phyloP scores from a whole-genome alignment of 1,140 invertebrate genomes.

The Pristionchus pacificus region DNA sequence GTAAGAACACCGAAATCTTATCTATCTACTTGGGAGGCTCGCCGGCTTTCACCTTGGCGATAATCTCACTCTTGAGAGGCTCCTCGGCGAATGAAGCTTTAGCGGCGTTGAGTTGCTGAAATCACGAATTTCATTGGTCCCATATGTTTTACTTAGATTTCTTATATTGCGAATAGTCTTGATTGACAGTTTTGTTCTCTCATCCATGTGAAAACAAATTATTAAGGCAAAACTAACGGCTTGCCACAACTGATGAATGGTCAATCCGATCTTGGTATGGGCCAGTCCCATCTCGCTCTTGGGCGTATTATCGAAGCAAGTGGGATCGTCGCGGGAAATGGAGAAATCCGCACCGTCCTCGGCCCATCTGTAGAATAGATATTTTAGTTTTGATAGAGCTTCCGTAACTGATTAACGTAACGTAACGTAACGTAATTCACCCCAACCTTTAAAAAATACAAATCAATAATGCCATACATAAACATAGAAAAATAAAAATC shows the following conservation, averaged over 20 bases:
- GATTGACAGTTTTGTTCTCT: too few relatives aligned
- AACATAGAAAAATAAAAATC: too few relatives aligned
- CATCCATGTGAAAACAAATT: too few relatives aligned
- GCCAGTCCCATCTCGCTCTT: constrained; percentile 62
- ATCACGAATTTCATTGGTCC: too few relatives aligned
- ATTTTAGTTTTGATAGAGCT: too few relatives aligned
- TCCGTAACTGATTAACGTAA: too few relatives aligned
- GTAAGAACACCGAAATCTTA: too few relatives aligned
- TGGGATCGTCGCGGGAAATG: constrained; percentile 66
- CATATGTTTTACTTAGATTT: too few relatives aligned
- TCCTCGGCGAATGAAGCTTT: constrained; percentile 60
- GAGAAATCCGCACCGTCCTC: constrained; percentile 66
- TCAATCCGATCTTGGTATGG: constrained; percentile 60
- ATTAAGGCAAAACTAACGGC: constrained; percentile 59
- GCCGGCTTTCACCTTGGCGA: constrained; percentile 49
- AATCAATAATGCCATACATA: too few relatives aligned
- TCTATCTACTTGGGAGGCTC: constrained; percentile 23
- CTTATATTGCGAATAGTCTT: too few relatives aligned
- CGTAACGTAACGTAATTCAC: too few relatives aligned
- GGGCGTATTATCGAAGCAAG: constrained; percentile 62
- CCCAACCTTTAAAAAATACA: too few relatives aligned
- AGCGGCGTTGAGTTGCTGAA: constrained; percentile 63
- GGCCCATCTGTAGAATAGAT: constrained; percentile 60
- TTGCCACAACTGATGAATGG: constrained; percentile 60
- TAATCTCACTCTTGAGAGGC: constrained; percentile 60